A percentile compares a stretch with the other conserved stretches of the same genome.
Conservation (phyloP, 2,113 vertebrate genomes). For the Limnothrissa miodon region DNA sequence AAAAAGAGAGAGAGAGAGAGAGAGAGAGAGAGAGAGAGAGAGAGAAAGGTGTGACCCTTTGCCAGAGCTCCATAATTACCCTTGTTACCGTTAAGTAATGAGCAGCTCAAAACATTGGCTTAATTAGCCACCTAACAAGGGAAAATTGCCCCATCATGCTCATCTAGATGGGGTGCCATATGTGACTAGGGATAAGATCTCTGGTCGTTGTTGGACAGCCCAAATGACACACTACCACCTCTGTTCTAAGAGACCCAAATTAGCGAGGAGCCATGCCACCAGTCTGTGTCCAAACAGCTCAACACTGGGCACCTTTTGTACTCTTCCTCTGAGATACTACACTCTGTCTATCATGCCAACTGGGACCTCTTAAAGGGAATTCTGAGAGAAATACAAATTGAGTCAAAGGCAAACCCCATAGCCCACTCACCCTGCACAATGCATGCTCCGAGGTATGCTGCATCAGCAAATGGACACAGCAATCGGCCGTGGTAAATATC, state of each 20-base stretch:
- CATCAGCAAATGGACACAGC: conserved; percentile 92
- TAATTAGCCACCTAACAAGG: conserved; percentile 3
- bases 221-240: neutral
- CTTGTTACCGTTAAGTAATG: neutral
- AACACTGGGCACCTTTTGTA: too few relatives aligned
- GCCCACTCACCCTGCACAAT: conserved; percentile 87
- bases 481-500: conserved; percentile 97
- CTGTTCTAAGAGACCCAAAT: neutral
- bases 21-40: neutral
- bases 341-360: too few relatives aligned
- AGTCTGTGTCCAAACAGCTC: too few relatives aligned
- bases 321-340: too few relatives aligned
- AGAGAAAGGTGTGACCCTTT: conserved; percentile 2
- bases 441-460: conserved; percentile 92
- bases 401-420: neutral
- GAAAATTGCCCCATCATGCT: conserved; percentile 1
- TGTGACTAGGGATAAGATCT: neutral
- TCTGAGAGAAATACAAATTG: neutral
- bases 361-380: too few relatives aligned
- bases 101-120: neutral
- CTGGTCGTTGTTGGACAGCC: neutral
- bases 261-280: too few relatives aligned
- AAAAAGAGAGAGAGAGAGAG: neutral
- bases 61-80: neutral
- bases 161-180: neutral